A percentile compares a stretch with the other conserved stretches of the same genome.
Conservation (phyloP, 1,140 invertebrate genomes). For the Akabosia matsudoensis region DNA sequence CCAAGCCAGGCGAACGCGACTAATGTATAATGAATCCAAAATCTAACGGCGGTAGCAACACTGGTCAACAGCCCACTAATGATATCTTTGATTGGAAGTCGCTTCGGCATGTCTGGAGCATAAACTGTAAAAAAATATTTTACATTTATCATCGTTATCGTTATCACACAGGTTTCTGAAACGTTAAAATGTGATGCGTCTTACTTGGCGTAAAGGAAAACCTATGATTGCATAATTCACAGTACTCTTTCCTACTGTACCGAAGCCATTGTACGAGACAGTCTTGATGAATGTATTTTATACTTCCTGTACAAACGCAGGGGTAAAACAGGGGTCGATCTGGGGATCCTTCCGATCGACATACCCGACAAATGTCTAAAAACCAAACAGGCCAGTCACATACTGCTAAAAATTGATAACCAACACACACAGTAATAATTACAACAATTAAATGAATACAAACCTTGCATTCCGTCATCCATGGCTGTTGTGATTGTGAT, state of each 20-base stretch:
- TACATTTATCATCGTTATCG: constrained; percentile 1
- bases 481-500: too few relatives aligned
- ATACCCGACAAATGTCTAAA: constrained; percentile 92
- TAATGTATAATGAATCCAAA: constrained; percentile 94
- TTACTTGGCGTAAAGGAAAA: constrained; percentile 95
- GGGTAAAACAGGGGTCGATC: constrained; percentile 93
- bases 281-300: constrained; percentile 90
- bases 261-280: constrained; percentile 66
- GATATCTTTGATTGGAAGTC: constrained; percentile 86
- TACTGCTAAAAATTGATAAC: too few relatives aligned
- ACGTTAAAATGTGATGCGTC: constrained; percentile 39
- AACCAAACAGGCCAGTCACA: constrained; percentile 2
- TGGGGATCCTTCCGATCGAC: constrained; percentile 81
- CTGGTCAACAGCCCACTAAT: constrained; percentile 83
- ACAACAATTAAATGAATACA: not conserved
- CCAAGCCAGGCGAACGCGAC: constrained; percentile 96
- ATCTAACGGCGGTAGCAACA: constrained; percentile 83
- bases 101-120: constrained; percentile 96
- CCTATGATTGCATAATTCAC: constrained; percentile 95
- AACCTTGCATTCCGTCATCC: constrained; percentile 41
- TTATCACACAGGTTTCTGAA: not conserved
- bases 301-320: constrained; percentile 88
- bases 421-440: too few relatives aligned
- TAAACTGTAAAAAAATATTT: constrained; percentile 64
- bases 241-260: constrained; percentile 97